These are phyloP conservation scores for Rhodinocichla rosea DNA, from an alignment of 2,113 vertebrate genomes.

Conservation along the genomic window DNA sequence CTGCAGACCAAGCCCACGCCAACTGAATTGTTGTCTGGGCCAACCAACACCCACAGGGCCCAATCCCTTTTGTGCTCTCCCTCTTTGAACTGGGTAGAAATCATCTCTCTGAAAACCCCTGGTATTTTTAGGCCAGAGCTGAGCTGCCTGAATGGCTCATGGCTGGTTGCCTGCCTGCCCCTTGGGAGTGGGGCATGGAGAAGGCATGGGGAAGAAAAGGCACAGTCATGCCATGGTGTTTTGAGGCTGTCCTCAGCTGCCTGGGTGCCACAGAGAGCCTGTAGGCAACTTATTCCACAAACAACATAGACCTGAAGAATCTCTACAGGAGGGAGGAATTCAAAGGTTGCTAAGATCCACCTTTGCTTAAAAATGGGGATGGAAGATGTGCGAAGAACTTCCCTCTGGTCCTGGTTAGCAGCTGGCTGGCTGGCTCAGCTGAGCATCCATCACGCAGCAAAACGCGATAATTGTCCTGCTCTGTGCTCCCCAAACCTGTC, in stretches of 20 bases:
- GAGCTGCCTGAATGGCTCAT: not conserved
- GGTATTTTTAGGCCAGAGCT: conserved; percentile 24
- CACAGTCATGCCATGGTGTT: not conserved
- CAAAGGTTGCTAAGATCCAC: not conserved
- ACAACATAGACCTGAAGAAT: not conserved
- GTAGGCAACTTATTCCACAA: not conserved
- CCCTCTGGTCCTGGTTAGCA: not conserved
- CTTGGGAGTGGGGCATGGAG: not conserved
- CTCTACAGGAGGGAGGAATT: not conserved
- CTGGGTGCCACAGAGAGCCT: not conserved
- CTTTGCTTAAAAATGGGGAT: not conserved
- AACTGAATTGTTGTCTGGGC: not conserved
- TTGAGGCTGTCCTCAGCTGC: not conserved
- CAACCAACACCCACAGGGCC: not conserved
- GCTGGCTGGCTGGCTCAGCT: not conserved
- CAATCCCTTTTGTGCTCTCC: conserved; percentile 4
- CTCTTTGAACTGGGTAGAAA: conserved; percentile 7
- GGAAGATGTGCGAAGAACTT: not conserved
- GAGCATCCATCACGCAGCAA: not conserved
- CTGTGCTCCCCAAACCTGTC: not conserved
- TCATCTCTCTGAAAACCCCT: not conserved
- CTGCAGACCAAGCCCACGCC: not conserved
- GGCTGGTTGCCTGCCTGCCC: not conserved
- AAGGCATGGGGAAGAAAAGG: not conserved
- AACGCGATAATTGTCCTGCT: not conserved